Percentiles rank a stretch among this genome's conserved stretches.
phyloP scores from a whole-genome alignment of 2,888 invertebrate genomes.

The Pseudococcus jackbeardsleyi region DNA sequence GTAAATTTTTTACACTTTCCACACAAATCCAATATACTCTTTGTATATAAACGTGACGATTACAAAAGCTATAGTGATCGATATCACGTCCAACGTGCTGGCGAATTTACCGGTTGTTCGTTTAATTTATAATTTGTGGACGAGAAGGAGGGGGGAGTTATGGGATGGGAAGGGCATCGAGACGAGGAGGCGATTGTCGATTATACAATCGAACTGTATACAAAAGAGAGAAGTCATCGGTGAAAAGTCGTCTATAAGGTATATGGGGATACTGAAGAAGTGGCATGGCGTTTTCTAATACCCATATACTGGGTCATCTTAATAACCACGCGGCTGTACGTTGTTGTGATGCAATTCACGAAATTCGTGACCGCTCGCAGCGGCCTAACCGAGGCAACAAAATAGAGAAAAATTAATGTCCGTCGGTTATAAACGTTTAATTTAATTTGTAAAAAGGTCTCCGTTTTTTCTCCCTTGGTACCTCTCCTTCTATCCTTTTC shows the following conservation, averaged over 20 bases:
- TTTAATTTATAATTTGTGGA: conserved; percentile 20
- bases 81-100: conserved; percentile 8
- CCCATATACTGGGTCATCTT: conserved; percentile 62
- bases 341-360: conserved; percentile 60
- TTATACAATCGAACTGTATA: conserved; percentile 18
- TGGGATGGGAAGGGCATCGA: too few species aligned
- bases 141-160: neutral
- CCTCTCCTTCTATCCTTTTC: neutral
- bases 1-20: conserved; percentile 35
- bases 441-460: conserved; percentile 57
- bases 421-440: conserved; percentile 61
- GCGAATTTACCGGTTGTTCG: conserved; percentile 3
- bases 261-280: conserved; percentile 3
- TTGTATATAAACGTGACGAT: conserved; percentile 7
- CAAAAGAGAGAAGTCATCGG: conserved; percentile 30
- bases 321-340: conserved; percentile 45
- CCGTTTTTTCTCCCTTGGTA: neutral
- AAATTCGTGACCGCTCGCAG: conserved; percentile 61
- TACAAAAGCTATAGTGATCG: conserved; percentile 22
- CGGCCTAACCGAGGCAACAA: conserved; percentile 55
- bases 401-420: conserved; percentile 60
- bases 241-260: conserved; percentile 32
- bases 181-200: conserved; percentile 9
- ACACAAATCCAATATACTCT: conserved; percentile 15
- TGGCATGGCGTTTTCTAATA: conserved; percentile 40